Evolutionary conservation across 2,797 vertebrate genomes (phyloP).

Genomic region (Balearica regulorum): DNA sequence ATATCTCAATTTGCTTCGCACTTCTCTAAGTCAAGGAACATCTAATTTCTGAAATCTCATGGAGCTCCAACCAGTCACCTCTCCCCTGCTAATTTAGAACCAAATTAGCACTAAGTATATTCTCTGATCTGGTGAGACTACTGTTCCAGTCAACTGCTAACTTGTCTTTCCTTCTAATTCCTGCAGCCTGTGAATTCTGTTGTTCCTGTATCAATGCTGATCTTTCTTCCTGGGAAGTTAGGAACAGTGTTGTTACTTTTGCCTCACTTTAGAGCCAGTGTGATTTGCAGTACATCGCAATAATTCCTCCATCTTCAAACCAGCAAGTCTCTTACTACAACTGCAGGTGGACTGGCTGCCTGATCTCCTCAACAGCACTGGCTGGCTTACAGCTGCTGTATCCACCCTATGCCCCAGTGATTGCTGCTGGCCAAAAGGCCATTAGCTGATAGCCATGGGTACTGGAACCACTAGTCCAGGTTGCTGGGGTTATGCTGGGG

Average conservation of each 20-base stretch:
- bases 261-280: neutral
- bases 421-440: neutral
- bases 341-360: neutral
- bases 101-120: neutral
- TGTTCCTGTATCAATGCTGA: neutral
- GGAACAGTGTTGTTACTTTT: neutral
- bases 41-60: neutral
- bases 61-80: neutral
- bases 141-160: neutral
- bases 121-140: neutral
- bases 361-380: neutral
- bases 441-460: neutral
- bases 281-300: neutral
- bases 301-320: neutral
- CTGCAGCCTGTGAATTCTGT: neutral
- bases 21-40: neutral
- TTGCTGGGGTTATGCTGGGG: neutral
- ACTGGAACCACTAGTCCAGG: neutral
- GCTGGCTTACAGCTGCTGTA: neutral
- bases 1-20: neutral
- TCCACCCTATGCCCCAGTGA: neutral
- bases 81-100: neutral
- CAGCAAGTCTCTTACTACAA: neutral
- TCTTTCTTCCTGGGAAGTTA: neutral
- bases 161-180: neutral